A percentile compares a stretch with the other conserved stretches of the same genome.
phyloP scores from a whole-genome alignment of 2,113 vertebrate species.

The Callochromis pleurospilus region DNA sequence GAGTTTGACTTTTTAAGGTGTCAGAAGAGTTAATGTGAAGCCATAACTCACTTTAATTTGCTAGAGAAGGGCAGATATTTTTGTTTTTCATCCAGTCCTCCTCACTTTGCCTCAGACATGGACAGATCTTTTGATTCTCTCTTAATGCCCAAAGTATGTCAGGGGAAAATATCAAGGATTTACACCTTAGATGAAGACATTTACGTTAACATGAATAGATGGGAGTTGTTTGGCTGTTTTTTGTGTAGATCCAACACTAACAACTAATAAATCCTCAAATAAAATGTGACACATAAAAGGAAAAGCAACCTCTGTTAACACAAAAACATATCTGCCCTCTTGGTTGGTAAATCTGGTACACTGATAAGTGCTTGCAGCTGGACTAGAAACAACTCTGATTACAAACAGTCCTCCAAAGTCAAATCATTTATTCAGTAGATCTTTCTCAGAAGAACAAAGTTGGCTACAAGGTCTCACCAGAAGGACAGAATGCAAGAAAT shows the following conservation, averaged over 20 bases:
- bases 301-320: neutral
- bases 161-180: constrained; percentile 9
- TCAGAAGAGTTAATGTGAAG: constrained; percentile 6
- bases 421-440: neutral
- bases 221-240: neutral
- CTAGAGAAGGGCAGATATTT: neutral
- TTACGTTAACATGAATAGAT: neutral
- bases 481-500: neutral
- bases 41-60: neutral
- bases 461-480: neutral
- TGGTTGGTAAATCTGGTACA: neutral
- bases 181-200: neutral
- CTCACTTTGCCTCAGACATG: neutral
- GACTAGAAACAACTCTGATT: neutral
- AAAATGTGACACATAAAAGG: neutral
- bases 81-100: neutral
- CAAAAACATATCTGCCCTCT: neutral
- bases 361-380: neutral
- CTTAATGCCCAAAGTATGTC: neutral
- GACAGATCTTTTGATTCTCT: constrained; percentile 20
- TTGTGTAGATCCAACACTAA: neutral
- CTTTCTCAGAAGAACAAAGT: neutral
- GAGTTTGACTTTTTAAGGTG: neutral
- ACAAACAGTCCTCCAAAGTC: neutral
- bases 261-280: neutral